These are phyloP conservation scores for Mus pahari DNA, from an alignment of 2,113 vertebrate species.

Conservation along the genomic window DNA sequence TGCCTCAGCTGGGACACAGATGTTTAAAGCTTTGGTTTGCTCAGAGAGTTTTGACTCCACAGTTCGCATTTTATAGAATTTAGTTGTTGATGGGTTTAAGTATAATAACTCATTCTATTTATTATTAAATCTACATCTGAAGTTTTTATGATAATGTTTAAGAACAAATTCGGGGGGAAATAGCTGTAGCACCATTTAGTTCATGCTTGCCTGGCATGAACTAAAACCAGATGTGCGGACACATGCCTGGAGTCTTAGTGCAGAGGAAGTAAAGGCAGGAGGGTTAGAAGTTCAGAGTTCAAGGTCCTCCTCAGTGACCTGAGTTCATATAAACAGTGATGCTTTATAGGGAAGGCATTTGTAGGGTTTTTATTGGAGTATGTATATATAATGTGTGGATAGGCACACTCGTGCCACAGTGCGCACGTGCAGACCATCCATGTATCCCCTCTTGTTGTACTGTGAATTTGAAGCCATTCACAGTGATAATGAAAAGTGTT, in stretches of 20 bases:
- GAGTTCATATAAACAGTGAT: neutral
- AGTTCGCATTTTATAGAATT: constrained; percentile 44
- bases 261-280: neutral
- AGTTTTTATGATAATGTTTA: constrained; percentile 20
- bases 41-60: constrained; percentile 45
- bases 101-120: constrained; percentile 10
- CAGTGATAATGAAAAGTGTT: neutral
- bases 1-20: neutral
- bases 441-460: neutral
- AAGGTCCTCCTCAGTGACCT: too few species aligned
- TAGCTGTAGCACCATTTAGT: neutral
- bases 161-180: neutral
- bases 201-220: neutral
- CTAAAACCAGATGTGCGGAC: neutral
- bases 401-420: neutral
- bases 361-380: neutral
- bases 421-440: neutral
- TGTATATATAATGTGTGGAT: neutral
- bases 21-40: constrained; percentile 33
- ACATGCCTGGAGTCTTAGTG: neutral
- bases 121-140: constrained; percentile 15
- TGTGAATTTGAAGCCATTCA: neutral
- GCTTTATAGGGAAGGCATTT: neutral
- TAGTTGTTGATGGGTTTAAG: constrained; percentile 47
- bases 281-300: neutral